phyloP scores from a whole-genome alignment of 2,888 invertebrate species.

The Syrista parreyssii region DNA sequence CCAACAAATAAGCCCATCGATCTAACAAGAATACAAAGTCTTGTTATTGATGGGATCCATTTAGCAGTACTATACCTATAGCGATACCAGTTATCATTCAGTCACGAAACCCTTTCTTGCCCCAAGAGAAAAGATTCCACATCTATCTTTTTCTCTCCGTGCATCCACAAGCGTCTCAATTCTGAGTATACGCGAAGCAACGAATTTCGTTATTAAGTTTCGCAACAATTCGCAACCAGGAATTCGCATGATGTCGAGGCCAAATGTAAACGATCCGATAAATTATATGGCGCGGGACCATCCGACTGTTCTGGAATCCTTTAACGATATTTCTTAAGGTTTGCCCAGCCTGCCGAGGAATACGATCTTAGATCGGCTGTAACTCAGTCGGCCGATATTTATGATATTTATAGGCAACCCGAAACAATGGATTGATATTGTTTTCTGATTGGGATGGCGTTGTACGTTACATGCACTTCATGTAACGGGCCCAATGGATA shows the following conservation, averaged over 20 bases:
- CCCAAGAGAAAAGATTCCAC: neutral
- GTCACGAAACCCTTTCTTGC: neutral
- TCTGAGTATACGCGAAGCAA: neutral
- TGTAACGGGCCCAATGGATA: conserved; percentile 21
- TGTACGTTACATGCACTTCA: conserved; percentile 30
- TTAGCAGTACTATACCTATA: neutral
- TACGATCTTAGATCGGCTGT: conserved; percentile 46
- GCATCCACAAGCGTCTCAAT: neutral
- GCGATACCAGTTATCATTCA: neutral
- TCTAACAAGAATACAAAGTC: conserved; percentile 6
- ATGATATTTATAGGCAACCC: conserved; percentile 61
- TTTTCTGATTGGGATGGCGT: conserved; percentile 61
- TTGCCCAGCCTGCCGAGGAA: conserved; percentile 28
- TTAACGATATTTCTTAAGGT: conserved; percentile 17
- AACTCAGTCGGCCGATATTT: conserved; percentile 53
- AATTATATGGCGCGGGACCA: neutral
- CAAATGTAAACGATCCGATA: neutral
- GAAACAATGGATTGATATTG: conserved; percentile 66
- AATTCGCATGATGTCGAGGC: neutral
- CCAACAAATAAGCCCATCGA: conserved; percentile 12
- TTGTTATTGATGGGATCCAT: conserved; percentile 13
- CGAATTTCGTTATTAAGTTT: neutral
- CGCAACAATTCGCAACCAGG: neutral
- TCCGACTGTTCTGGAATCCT: conserved; percentile 2
- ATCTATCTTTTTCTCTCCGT: neutral